Evolutionary conservation across 2,888 invertebrate species (phyloP).

Genomic region (Ophion costatus): DNA sequence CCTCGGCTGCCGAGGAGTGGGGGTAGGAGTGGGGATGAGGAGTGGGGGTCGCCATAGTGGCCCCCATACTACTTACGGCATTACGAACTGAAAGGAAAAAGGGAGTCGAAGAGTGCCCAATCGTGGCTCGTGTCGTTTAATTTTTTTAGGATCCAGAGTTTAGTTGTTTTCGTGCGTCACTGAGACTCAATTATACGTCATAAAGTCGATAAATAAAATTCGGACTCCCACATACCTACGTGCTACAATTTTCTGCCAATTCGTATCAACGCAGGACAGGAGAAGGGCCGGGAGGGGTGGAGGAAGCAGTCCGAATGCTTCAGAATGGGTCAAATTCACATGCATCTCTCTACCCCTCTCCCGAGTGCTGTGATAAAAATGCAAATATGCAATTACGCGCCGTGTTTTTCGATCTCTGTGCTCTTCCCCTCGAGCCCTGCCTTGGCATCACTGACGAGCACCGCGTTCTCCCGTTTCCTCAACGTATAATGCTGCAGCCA

Average conservation of each 20-base stretch:
- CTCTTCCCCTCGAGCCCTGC: constrained; percentile 9
- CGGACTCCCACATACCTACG: constrained; percentile 16
- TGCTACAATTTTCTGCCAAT: constrained; percentile 48
- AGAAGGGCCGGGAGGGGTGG: not conserved
- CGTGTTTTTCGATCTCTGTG: constrained; percentile 29
- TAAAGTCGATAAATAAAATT: constrained; percentile 51
- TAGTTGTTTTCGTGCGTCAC: constrained; percentile 14
- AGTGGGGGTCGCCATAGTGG: too few species aligned
- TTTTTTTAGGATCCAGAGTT: not conserved
- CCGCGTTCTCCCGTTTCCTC: constrained; percentile 45
- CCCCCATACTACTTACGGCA: too few species aligned
- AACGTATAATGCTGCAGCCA: constrained; percentile 14
- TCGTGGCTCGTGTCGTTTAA: not conserved
- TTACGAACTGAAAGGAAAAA: not conserved
- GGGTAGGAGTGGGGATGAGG: too few species aligned
- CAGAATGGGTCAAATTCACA: constrained; percentile 27
- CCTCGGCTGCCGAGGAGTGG: too few species aligned
- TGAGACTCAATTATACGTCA: constrained; percentile 44
- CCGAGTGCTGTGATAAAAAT: constrained; percentile 65
- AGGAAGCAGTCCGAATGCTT: not conserved
- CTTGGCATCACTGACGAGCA: constrained; percentile 15
- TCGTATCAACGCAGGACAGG: constrained; percentile 21
- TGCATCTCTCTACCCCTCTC: constrained; percentile 13
- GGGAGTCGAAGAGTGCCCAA: not conserved
- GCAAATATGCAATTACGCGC: constrained; percentile 68